phyloP scores from a whole-genome alignment of 2,113 vertebrate genomes.

The Larimichthys crocea region DNA sequence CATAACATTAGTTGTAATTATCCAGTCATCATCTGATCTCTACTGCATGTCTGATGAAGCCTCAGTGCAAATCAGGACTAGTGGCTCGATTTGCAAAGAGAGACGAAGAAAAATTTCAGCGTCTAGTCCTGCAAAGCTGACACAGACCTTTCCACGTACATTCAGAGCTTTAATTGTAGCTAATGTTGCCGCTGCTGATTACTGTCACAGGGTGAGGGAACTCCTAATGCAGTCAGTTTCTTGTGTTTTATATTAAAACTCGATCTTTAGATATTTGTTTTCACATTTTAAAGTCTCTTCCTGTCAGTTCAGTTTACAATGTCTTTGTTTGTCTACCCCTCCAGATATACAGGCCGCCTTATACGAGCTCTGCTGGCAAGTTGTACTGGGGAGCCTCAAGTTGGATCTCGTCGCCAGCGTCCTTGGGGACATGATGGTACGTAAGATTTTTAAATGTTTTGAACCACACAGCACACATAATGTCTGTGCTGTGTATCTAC shows the following conservation, averaged over 20 bases:
- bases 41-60: not conserved
- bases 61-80: not conserved
- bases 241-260: not conserved
- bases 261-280: not conserved
- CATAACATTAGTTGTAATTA: not conserved
- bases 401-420: slow-evolving; percentile 91
- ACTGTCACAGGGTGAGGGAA: too few species aligned
- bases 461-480: too few species aligned
- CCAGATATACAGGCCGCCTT: slow-evolving; percentile 94
- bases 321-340: slow-evolving; percentile 59
- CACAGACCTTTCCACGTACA: too few species aligned
- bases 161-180: not conserved
- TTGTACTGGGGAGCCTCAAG: slow-evolving; percentile 94
- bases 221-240: too few species aligned
- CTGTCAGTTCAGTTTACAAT: not conserved
- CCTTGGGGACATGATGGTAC: slow-evolving; percentile 94
- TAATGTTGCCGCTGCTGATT: not conserved
- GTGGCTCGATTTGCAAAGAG: not conserved
- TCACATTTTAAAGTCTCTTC: not conserved
- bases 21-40: not conserved
- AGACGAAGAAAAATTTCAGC: not conserved
- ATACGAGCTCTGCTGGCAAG: slow-evolving; percentile 95
- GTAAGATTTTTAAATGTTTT: slow-evolving; percentile 42
- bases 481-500: not conserved
- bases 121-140: not conserved